Base-by-base conservation (phyloP, 2,113 vertebrate genomes). In the Sitta europaea region DNA sequence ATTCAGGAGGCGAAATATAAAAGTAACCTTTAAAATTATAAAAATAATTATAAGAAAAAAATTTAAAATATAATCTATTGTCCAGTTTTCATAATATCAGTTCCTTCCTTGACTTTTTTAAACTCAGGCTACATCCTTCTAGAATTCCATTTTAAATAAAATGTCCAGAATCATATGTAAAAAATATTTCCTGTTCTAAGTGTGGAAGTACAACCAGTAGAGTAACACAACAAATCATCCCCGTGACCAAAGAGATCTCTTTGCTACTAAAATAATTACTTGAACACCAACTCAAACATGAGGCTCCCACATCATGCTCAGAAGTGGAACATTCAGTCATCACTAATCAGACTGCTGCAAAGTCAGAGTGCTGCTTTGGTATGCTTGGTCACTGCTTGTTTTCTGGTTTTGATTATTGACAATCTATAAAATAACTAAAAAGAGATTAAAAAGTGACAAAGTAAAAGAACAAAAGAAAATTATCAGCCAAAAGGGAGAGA, bases 241-340 rank as follows among this genome's bases (percentile, higher is more conserved):
- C 14, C 45, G 50, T 8, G 35, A 77, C 23, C 28, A 73, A 70
- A 74, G 24, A 58, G 57, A 38, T 15, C 5, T 4, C 57, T 68
- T 88, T 72, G 45, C 50, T 73, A 28, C 31, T 43, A 35, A 45
- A 91, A 45, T 4, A 29, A 12, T 12, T 40, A 35, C 38, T 71
- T 36, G 38, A 81, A 17, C 18, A 58, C 27, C 4, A 63, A 43
- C 36, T 79, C 36, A 65, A 43, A 87, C 79, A 35, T 21, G n/a
- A 57, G 27, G 47, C 50, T 77, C 27, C 43, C n/a, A 55, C 3
- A 0, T 25, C 40, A 51, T 1, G 0, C 51, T 55, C 31, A 10
- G 12, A 63, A 85, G 45, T 31, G 42, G 63, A 68, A 66, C 42
- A 86, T 27, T 33, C 48, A 51, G 17, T 12, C 48, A 58, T n/a